These are phyloP conservation scores for Agapetus fuscipes DNA, from an alignment of 2,888 invertebrate genomes.

Conservation along the genomic window DNA sequence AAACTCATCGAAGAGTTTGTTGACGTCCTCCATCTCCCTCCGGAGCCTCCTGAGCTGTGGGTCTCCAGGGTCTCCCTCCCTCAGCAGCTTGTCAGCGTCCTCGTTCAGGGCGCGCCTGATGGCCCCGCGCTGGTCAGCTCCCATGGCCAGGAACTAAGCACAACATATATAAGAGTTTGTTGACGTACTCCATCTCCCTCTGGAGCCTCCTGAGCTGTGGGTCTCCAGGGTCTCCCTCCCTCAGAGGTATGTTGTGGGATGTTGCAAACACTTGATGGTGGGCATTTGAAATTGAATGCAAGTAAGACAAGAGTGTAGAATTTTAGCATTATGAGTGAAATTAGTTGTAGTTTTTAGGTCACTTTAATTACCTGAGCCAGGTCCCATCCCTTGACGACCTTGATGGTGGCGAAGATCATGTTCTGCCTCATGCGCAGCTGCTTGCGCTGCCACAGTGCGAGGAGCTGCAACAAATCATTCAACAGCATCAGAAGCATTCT, in stretches of 20 bases:
- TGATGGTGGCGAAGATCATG: slow-evolving; percentile 98
- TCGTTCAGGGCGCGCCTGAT: slow-evolving; percentile 92
- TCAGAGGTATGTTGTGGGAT: no score
- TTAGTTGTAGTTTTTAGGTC: no score
- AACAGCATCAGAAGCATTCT: no score
- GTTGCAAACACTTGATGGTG: no score
- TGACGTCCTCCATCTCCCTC: slow-evolving; percentile 92
- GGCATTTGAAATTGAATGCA: no score
- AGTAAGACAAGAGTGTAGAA: no score
- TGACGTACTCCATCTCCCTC: slow-evolving; percentile 92
- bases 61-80: slow-evolving; percentile 94
- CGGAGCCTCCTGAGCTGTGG: slow-evolving; percentile 79
- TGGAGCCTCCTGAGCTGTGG: slow-evolving; percentile 79
- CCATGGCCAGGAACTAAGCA: slow-evolving; percentile 85
- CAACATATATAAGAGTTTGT: slow-evolving; percentile 86
- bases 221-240: slow-evolving; percentile 94
- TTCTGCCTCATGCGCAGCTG: slow-evolving; percentile 89
- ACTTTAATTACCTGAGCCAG: slow-evolving; percentile 69
- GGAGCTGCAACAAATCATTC: slow-evolving; percentile 45
- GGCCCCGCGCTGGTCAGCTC: slow-evolving; percentile 90
- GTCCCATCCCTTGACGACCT: slow-evolving; percentile 85
- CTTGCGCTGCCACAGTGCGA: slow-evolving; percentile 92
- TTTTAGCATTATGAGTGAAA: no score
- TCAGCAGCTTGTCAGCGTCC: slow-evolving; percentile 90
- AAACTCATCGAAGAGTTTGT: slow-evolving; percentile 86